These are phyloP conservation scores for Bombylius discolor DNA, from an alignment of 2,888 invertebrate species.

Conservation along the genomic window DNA sequence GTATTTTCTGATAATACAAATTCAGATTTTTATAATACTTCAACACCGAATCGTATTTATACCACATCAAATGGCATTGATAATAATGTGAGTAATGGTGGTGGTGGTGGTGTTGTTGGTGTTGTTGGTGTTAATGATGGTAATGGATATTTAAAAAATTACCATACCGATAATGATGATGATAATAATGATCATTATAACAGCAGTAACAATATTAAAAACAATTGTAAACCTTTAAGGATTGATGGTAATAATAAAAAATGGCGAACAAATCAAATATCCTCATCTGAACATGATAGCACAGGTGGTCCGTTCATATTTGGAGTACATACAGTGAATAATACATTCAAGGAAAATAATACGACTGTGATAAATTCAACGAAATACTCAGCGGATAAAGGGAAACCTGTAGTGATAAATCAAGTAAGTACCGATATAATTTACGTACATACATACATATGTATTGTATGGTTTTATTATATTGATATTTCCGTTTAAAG, in stretches of 20 bases:
- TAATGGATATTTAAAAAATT: too few species aligned
- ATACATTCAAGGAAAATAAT: constrained; percentile 18
- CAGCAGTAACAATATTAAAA: too few species aligned
- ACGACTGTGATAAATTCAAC: constrained; percentile 24
- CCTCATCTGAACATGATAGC: not conserved
- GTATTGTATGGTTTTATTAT: too few species aligned
- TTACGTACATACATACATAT: too few species aligned
- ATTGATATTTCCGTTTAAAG: too few species aligned
- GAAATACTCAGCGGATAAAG: constrained; percentile 16
- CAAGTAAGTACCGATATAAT: constrained; percentile 11
- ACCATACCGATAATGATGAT: too few species aligned
- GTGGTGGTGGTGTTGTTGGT: too few species aligned
- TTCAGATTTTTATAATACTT: not conserved
- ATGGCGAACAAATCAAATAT: too few species aligned
- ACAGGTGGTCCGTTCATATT: constrained; percentile 46
- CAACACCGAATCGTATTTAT: not conserved
- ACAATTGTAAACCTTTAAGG: too few species aligned
- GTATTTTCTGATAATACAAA: constrained; percentile 22
- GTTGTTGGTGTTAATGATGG: too few species aligned
- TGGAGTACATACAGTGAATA: constrained; percentile 37
- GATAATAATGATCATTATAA: too few species aligned
- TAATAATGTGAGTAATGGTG: not conserved
- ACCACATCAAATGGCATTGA: not conserved
- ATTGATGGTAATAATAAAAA: too few species aligned
- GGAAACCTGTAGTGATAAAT: constrained; percentile 7